Conservation (phyloP, 2,888 invertebrate species). For the Drosophila fulvimacula region DNA sequence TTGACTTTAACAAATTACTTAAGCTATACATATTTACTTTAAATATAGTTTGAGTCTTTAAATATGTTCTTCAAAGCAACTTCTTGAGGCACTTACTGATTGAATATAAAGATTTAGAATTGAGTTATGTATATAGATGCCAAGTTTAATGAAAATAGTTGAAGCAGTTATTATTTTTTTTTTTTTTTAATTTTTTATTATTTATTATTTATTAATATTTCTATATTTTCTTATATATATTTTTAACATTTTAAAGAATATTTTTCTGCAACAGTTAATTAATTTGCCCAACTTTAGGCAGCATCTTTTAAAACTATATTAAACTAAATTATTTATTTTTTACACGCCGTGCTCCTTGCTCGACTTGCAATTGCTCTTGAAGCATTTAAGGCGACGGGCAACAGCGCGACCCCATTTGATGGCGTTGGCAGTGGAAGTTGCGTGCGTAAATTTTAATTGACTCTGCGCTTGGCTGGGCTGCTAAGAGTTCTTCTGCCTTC, state of each 20-base stretch:
- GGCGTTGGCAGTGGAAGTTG: slow-evolving; percentile 14
- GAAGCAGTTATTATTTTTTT: no score
- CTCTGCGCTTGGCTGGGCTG: slow-evolving; percentile 45
- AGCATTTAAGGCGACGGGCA: neutral
- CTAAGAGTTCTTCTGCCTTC: slow-evolving; percentile 24
- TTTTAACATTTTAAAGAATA: no score
- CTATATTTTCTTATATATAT: no score
- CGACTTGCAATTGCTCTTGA: neutral
- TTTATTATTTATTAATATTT: no score
- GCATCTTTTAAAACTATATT: neutral
- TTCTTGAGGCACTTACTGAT: neutral
- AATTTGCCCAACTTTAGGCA: neutral
- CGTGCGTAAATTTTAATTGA: slow-evolving; percentile 73
- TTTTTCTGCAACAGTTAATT: neutral
- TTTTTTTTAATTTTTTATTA: no score
- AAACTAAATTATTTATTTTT: neutral
- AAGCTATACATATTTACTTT: neutral
- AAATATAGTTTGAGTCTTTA: neutral
- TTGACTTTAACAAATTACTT: neutral
- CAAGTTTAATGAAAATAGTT: no score
- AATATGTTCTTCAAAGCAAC: neutral
- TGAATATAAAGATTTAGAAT: neutral
- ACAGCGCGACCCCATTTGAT: slow-evolving; percentile 1
- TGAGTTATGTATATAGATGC: no score
- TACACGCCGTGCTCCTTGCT: neutral